phyloP scores from a whole-genome alignment of 2,797 vertebrate species.

The Galago senegalensis region DNA sequence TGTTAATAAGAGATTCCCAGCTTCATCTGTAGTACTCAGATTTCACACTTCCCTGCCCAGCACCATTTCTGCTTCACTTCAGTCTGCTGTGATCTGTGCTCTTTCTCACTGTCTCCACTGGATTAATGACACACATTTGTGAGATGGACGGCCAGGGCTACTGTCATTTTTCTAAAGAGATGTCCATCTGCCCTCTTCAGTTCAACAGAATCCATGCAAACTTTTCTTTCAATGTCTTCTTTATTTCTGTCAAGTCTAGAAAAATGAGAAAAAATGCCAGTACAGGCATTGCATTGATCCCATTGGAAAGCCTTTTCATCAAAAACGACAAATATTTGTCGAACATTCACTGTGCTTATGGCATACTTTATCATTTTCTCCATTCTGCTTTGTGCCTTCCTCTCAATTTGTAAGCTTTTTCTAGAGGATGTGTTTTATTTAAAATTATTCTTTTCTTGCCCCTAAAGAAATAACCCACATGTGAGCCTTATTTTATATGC shows the following conservation, averaged over 20 bases:
- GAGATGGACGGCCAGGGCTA: conserved; percentile 56
- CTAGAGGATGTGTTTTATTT: neutral
- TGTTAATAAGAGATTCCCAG: conserved; percentile 29
- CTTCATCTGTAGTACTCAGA: conserved; percentile 11
- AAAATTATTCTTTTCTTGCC: conserved; percentile 45
- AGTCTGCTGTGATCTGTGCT: conserved; percentile 63
- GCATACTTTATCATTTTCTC: conserved; percentile 44
- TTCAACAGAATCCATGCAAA: conserved; percentile 61
- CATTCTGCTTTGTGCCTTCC: neutral
- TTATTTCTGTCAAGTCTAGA: conserved; percentile 76
- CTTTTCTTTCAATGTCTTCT: conserved; percentile 74
- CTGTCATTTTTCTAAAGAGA: conserved; percentile 82
- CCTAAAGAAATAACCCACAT: neutral
- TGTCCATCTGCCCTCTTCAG: conserved; percentile 79
- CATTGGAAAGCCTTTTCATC: conserved; percentile 72
- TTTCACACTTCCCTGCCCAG: neutral
- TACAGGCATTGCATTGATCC: conserved; percentile 50
- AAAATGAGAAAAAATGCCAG: conserved; percentile 71
- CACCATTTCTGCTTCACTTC: conserved; percentile 9
- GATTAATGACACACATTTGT: conserved; percentile 79
- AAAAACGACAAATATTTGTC: conserved; percentile 71
- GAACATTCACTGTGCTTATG: conserved; percentile 51
- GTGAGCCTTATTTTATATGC: neutral
- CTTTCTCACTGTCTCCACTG: conserved; percentile 50
- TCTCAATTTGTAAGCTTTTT: neutral